Evolutionary conservation across 2,113 vertebrate genomes (phyloP).

Genomic region (Lepidothrix coronata): DNA sequence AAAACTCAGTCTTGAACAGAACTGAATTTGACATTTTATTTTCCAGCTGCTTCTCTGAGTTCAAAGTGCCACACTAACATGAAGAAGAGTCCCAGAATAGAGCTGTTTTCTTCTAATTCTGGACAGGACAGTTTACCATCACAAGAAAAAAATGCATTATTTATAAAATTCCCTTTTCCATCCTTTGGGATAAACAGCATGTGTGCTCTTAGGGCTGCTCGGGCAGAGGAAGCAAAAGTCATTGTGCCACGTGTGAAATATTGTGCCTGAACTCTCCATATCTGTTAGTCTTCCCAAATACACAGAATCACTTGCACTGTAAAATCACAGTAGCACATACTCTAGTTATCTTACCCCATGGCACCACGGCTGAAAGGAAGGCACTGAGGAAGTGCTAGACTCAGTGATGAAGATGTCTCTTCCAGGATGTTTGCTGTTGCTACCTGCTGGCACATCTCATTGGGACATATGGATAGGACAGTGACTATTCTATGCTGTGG

Average conservation of each 20-base stretch:
- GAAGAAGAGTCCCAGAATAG: not conserved
- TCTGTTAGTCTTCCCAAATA: not conserved
- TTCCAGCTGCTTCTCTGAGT: not conserved
- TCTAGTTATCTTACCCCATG: not conserved
- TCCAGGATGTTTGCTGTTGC: not conserved
- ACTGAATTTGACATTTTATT: constrained; percentile 20
- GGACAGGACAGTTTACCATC: not conserved
- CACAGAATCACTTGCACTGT: not conserved
- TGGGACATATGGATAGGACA: not conserved
- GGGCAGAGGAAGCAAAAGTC: not conserved
- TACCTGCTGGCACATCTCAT: not conserved
- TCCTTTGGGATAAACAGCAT: not conserved
- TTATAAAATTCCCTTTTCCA: not conserved
- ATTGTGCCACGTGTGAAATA: not conserved
- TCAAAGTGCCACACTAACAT: not conserved
- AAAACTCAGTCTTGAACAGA: not conserved
- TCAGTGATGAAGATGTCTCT: not conserved
- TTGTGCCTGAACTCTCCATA: not conserved
- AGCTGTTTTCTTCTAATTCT: not conserved
- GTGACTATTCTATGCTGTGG: not conserved
- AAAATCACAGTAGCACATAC: not conserved
- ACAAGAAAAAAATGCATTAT: not conserved
- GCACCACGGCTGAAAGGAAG: not conserved
- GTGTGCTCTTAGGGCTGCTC: not conserved
- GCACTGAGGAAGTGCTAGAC: not conserved